These are phyloP conservation scores for Acipenser oxyrinchus DNA, from an alignment of 2,797 vertebrate species.

Conservation along the genomic window DNA sequence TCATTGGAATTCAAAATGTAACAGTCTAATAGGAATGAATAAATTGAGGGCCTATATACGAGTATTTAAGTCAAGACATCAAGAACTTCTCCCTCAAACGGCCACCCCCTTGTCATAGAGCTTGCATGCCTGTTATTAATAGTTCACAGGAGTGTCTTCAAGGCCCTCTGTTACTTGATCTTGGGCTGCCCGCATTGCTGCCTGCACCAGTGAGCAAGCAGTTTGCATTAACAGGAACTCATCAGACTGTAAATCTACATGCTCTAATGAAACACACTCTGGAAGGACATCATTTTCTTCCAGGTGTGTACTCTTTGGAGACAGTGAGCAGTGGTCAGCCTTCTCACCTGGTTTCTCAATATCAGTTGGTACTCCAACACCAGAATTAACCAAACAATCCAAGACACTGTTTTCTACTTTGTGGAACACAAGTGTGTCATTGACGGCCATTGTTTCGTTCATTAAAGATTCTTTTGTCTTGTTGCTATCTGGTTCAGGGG, in stretches of 20 bases:
- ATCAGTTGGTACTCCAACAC: slow-evolving; percentile 1
- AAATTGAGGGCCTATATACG: too few relatives aligned
- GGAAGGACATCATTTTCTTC: slow-evolving; percentile 2
- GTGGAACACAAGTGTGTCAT: neutral
- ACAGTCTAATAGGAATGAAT: too few relatives aligned
- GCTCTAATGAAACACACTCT: neutral
- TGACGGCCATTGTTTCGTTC: neutral
- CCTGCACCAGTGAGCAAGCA: slow-evolving; percentile 65
- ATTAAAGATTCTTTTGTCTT: slow-evolving; percentile 6
- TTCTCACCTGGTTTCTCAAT: slow-evolving; percentile 5
- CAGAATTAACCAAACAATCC: too few relatives aligned
- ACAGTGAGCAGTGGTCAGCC: slow-evolving; percentile 4
- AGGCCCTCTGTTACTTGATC: slow-evolving; percentile 57
- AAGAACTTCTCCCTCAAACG: neutral
- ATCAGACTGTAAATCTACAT: slow-evolving; percentile 17
- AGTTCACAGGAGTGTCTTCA: slow-evolving; percentile 9
- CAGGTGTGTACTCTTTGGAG: slow-evolving; percentile 5
- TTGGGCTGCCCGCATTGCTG: slow-evolving; percentile 65
- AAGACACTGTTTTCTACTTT: neutral
- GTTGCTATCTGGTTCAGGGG: neutral
- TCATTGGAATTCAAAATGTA: too few relatives aligned
- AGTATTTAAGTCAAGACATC: neutral
- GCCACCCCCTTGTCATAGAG: neutral
- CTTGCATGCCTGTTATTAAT: slow-evolving; percentile 7
- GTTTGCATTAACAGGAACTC: slow-evolving; percentile 65